A percentile compares a stretch with the other conserved stretches of the same genome.
Evolutionary conservation across 2,113 vertebrate species (phyloP).

Genomic region (Heloderma charlesbogerti): DNA sequence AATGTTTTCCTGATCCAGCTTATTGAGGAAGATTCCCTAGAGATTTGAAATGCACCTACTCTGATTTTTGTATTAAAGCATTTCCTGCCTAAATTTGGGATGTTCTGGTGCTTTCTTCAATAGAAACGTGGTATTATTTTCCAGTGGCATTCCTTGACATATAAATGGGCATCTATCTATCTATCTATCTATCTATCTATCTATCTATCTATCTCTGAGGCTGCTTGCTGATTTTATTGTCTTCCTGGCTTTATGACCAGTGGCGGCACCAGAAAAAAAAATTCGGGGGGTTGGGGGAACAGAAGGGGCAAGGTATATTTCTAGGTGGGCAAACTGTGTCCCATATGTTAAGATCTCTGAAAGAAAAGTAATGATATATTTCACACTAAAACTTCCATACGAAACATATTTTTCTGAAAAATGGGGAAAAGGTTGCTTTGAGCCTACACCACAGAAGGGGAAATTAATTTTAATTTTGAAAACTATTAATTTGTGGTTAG

Average conservation of each 20-base stretch:
- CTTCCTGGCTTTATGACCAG: conserved; percentile 81
- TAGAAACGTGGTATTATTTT: conserved; percentile 39
- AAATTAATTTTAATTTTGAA: too few species aligned
- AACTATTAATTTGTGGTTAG: too few species aligned
- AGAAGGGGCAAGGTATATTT: too few species aligned
- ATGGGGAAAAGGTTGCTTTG: too few species aligned
- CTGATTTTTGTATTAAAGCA: conserved; percentile 25
- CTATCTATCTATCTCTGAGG: conserved; percentile 72
- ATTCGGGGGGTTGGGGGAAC: too few species aligned
- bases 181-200: conserved; percentile 66
- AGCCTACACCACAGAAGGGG: too few species aligned
- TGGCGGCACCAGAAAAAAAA: too few species aligned
- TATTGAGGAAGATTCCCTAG: conserved; percentile 14
- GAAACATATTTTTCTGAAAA: too few species aligned
- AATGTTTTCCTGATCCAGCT: conserved; percentile 28
- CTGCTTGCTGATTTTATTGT: conserved; percentile 74
- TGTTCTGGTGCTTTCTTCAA: conserved; percentile 42
- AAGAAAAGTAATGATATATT: too few species aligned
- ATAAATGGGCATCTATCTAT: conserved; percentile 67
- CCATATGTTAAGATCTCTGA: too few species aligned
- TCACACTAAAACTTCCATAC: too few species aligned
- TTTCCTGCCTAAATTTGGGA: neutral
- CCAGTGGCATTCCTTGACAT: conserved; percentile 42
- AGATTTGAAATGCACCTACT: conserved; percentile 20
- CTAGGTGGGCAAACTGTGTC: too few species aligned